Evolutionary conservation across 2,797 vertebrate species (phyloP).

Genomic region (Propithecus deckenii): DNA sequence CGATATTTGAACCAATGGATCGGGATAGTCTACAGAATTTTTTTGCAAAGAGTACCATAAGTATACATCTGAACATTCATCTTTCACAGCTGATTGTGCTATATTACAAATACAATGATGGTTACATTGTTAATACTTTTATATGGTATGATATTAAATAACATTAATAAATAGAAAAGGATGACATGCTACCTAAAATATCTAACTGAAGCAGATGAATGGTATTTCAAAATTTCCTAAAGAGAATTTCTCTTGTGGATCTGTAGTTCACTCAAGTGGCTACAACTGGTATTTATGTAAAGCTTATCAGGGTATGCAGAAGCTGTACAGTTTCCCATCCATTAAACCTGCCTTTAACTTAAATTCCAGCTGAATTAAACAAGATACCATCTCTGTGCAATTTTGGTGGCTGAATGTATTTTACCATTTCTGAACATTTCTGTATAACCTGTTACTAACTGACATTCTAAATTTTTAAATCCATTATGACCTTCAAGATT

Average conservation of each 20-base stretch:
- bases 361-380: constrained; percentile 45
- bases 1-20: not conserved
- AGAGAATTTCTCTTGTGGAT: constrained; percentile 36
- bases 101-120: not conserved
- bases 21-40: not conserved
- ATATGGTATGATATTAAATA: not conserved
- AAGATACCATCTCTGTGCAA: constrained; percentile 9
- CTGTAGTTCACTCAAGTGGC: not conserved
- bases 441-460: not conserved
- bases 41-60: constrained; percentile 45
- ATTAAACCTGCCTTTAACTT: constrained; percentile 33
- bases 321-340: not conserved
- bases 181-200: not conserved
- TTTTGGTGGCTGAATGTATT: not conserved
- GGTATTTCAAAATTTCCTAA: constrained; percentile 49
- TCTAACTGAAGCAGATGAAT: constrained; percentile 24
- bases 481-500: constrained; percentile 28
- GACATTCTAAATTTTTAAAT: constrained; percentile 20
- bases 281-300: not conserved
- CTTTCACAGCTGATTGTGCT: not conserved
- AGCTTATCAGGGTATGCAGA: not conserved
- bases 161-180: constrained; percentile 23
- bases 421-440: constrained; percentile 22
- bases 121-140: constrained; percentile 13
- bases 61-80: not conserved